Conservation (phyloP, 2,797 vertebrate species). For the Rhincodon typus region DNA sequence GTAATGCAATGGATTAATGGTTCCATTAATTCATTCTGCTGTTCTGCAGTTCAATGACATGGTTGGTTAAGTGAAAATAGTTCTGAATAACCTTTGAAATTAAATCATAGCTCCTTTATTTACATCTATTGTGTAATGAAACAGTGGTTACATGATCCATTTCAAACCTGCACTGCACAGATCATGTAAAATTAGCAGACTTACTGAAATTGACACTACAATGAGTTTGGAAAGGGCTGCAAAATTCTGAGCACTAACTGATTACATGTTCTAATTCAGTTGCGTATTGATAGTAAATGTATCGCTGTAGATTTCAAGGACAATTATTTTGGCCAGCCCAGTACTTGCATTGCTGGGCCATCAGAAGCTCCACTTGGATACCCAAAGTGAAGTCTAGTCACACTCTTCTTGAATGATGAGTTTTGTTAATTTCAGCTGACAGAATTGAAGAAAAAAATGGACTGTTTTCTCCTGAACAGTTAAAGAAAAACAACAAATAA, state of each 20-base stretch:
- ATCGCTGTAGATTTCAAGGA: not conserved
- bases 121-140: not conserved
- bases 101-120: not conserved
- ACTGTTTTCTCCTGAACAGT: not conserved
- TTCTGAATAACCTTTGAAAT: constrained; percentile 2
- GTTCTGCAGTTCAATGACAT: not conserved
- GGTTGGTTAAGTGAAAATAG: constrained; percentile 18
- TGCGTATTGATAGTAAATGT: not conserved
- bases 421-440: not conserved
- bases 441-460: not conserved
- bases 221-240: not conserved
- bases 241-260: not conserved
- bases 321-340: not conserved
- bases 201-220: not conserved
- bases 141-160: not conserved
- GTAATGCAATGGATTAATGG: not conserved
- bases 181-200: not conserved
- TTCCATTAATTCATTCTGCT: not conserved
- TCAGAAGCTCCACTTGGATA: not conserved
- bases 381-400: not conserved
- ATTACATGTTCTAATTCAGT: not conserved
- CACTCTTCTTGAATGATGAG: not conserved
- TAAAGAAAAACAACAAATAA: not conserved
- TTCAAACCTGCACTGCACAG: not conserved
- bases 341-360: not conserved